Percentiles rank a stretch among this genome's conserved stretches.
These are phyloP conservation scores for Aphaenogaster floridana DNA, from an alignment of 1,140 invertebrate species.

Conservation along the genomic window DNA sequence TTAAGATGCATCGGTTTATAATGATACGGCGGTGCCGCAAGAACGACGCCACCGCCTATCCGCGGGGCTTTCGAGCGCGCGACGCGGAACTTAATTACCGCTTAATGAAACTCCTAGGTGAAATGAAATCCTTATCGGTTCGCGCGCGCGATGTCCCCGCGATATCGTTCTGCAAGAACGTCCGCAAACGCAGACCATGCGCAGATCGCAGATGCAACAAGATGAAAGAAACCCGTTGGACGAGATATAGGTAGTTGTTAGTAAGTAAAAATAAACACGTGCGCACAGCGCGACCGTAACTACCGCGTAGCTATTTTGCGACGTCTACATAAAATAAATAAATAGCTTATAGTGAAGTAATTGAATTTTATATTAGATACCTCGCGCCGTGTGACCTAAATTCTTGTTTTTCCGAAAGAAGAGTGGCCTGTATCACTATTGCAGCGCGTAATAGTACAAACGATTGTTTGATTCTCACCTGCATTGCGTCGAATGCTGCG, in stretches of 20 bases:
- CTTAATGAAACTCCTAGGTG: slow-evolving; percentile 83
- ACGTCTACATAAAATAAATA: not conserved
- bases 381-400: not conserved
- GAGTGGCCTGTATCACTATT: not conserved
- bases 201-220: not conserved
- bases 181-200: slow-evolving; percentile 7
- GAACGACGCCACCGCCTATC: slow-evolving; percentile 59
- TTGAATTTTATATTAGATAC: slow-evolving; percentile 34
- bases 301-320: not conserved
- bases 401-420: not conserved
- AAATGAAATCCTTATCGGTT: slow-evolving; percentile 84
- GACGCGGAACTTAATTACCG: slow-evolving; percentile 83
- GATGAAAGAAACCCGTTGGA: not conserved
- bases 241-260: not conserved
- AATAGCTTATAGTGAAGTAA: not conserved
- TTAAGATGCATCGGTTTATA: slow-evolving; percentile 85
- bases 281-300: not conserved
- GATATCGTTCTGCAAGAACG: slow-evolving; percentile 7
- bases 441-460: not conserved
- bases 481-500: not conserved
- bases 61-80: slow-evolving; percentile 71
- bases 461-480: not conserved
- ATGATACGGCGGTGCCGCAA: slow-evolving; percentile 77
- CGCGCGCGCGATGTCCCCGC: slow-evolving; percentile 46
- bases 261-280: not conserved